Evolutionary conservation across 2,888 invertebrate species (phyloP), one percentile per base, ranked within the genome.

Genomic region (Andrena chrysosceles): DNA sequence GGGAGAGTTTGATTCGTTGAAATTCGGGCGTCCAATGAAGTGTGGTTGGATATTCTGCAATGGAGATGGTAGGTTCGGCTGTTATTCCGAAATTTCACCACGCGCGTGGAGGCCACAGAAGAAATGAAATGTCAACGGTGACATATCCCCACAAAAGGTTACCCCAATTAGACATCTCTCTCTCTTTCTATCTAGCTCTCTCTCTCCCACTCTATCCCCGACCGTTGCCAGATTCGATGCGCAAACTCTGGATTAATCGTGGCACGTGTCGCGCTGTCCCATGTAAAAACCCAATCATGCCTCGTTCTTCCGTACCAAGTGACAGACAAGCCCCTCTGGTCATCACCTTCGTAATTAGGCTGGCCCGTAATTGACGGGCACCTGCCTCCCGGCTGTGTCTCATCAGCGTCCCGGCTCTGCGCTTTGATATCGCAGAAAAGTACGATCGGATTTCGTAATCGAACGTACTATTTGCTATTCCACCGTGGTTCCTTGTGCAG

Each of bases 91-190:
- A 64, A 77, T 66, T 60, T 35, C 49, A 31, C n/a, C n/a, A 16
- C 1, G 13, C 68, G 68, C 13, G 26, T 48, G 7, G 42, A 16
- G 42, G 16, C 77, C 49, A 35, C 77, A 77, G 49, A 79, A 77
- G 78, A 79, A 79, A 77, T 77, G 79, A 70, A 79, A 79, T 70
- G 79, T 79, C 78, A 70, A 77, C 79, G 79, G 70, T 79, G 79
- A 79, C 69, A 10, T 23, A 78, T 64, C 49, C 49, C 64, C 69
- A 52, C 78, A 70, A 79, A 79, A 77, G 64, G 70, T 79, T 79
- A 70, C 68, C 78, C 78, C 70, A 81, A 73, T 80, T 79, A 79
- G 68, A 80, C 20, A 49, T 35, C 26, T 23, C 20, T 16, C 42
- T 42, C 42, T 42, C 42, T 42, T 4, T 42, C 42, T 13, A 13